Evolutionary conservation across 2,113 vertebrate species (phyloP).

Genomic region (Cyanoderma ruficeps): DNA sequence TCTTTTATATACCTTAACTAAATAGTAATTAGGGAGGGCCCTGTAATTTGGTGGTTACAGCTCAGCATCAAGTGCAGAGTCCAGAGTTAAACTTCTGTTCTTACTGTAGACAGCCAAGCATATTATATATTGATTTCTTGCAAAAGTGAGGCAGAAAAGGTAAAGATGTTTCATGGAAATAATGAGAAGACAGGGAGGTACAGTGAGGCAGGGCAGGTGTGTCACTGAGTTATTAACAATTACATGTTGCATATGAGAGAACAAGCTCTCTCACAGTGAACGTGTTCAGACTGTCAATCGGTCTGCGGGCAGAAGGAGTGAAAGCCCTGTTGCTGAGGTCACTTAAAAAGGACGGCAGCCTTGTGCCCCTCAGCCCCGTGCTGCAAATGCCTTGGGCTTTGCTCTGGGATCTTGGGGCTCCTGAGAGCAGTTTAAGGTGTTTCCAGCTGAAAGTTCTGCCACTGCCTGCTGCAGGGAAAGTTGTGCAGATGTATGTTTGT

Average conservation of each 20-base stretch:
- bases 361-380: background rate
- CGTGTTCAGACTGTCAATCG: background rate
- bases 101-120: background rate
- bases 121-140: background rate
- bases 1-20: background rate
- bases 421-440: background rate
- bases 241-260: background rate
- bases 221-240: background rate
- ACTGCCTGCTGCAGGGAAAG: background rate
- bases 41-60: background rate
- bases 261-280: background rate
- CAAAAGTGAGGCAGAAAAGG: background rate
- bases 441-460: background rate
- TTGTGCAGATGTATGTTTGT: background rate
- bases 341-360: background rate
- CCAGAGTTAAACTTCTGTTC: background rate
- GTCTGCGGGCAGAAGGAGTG: background rate
- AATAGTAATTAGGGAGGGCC: background rate
- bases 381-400: background rate
- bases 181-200: background rate
- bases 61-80: background rate
- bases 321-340: background rate
- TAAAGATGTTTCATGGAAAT: background rate
- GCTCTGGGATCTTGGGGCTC: background rate
- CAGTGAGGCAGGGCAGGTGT: background rate